A percentile compares a stretch with the other conserved stretches of the same genome.
Conservation (phyloP, 2,113 vertebrate genomes). For the Phoenicopterus ruber region DNA sequence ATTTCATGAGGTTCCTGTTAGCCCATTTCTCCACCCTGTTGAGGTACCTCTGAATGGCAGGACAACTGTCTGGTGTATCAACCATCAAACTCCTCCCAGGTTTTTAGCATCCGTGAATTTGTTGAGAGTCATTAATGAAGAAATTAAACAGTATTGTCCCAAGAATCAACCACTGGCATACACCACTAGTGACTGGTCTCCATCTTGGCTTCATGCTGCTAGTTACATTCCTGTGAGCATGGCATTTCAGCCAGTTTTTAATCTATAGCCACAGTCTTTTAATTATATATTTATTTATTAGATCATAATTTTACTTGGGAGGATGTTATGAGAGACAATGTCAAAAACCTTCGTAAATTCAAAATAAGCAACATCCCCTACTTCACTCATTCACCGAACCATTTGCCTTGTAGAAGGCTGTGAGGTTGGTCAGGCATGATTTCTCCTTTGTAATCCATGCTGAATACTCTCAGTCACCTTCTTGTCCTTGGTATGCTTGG, state of each 20-base stretch:
- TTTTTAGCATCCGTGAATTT: neutral
- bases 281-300: neutral
- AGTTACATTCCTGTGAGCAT: neutral
- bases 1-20: neutral
- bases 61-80: neutral
- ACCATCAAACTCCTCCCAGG: neutral
- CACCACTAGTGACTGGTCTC: neutral
- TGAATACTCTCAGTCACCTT: neutral
- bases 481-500: neutral
- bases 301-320: neutral
- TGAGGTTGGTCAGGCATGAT: neutral
- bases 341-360: neutral
- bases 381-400: neutral
- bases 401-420: neutral
- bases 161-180: neutral
- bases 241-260: neutral
- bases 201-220: neutral
- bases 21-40: neutral
- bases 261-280: neutral
- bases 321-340: neutral
- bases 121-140: neutral
- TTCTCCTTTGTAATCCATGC: neutral
- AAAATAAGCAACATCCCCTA: neutral
- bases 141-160: neutral
- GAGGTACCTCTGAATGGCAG: neutral